A percentile compares a stretch with the other conserved stretches of the same genome.
phyloP scores from a whole-genome alignment of 2,888 invertebrate species.

The Pyrochroa serraticornis region DNA sequence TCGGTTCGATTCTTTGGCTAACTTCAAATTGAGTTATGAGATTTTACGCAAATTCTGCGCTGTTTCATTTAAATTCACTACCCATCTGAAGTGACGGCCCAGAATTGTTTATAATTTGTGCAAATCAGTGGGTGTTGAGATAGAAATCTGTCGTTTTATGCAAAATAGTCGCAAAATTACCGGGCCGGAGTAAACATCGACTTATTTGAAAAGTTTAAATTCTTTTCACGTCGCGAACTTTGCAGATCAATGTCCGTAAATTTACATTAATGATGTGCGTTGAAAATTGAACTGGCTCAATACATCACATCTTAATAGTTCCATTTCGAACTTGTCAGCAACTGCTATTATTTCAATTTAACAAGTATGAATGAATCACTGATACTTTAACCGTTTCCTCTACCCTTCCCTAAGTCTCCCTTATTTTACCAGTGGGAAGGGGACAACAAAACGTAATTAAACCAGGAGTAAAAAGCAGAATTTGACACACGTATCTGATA shows the following conservation, averaged over 20 bases:
- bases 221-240: constrained; percentile 42
- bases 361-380: constrained; percentile 38
- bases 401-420: constrained; percentile 10
- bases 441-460: too few species aligned
- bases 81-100: too few species aligned
- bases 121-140: too few species aligned
- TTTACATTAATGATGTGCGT: constrained; percentile 48
- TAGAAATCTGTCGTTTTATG: constrained; percentile 4
- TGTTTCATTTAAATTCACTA: too few species aligned
- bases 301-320: constrained; percentile 45
- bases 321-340: constrained; percentile 45
- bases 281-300: constrained; percentile 44
- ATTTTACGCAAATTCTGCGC: too few species aligned
- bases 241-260: constrained; percentile 45
- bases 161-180: constrained; percentile 17
- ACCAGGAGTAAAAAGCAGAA: too few species aligned
- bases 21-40: too few species aligned
- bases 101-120: too few species aligned
- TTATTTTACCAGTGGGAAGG: not conserved
- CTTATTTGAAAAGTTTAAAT: constrained; percentile 41
- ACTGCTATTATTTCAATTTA: constrained; percentile 43
- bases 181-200: constrained; percentile 18
- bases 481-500: too few species aligned
- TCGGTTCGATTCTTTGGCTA: too few species aligned
- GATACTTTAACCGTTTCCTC: constrained; percentile 33